These are phyloP conservation scores for Drosophila guanche DNA, from an alignment of 1,140 invertebrate species.

Conservation along the genomic window DNA sequence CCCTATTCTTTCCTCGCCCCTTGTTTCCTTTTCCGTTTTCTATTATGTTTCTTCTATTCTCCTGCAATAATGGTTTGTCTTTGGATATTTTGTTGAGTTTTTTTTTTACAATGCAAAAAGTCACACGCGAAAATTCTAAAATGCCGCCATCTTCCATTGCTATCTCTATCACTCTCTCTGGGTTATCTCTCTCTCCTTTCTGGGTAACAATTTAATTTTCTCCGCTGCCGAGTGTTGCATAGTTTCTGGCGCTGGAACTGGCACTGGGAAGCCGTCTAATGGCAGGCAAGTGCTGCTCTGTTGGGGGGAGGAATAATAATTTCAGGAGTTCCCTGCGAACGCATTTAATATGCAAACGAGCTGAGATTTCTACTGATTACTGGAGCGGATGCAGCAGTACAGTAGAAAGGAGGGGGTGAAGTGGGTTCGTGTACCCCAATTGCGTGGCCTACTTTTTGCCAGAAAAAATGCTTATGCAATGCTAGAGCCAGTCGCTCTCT, in stretches of 20 bases:
- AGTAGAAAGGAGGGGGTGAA: background rate
- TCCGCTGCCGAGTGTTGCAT: constrained; percentile 11
- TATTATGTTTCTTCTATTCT: constrained; percentile 22
- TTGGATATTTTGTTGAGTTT: constrained; percentile 5
- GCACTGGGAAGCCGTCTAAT: constrained; percentile 25
- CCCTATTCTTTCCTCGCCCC: constrained; percentile 3
- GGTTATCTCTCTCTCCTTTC: constrained; percentile 3
- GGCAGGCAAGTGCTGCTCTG: constrained; percentile 22
- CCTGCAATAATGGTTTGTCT: constrained; percentile 8
- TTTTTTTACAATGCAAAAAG: constrained; percentile 33
- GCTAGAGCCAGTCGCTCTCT: background rate
- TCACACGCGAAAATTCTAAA: constrained; percentile 46
- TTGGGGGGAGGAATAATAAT: constrained; percentile 31
- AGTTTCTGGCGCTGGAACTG: constrained; percentile 16
- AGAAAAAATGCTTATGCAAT: constrained; percentile 29
- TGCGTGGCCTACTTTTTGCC: constrained; percentile 28
- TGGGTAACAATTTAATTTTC: constrained; percentile 49
- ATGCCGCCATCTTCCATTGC: constrained; percentile 9
- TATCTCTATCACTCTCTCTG: constrained; percentile 3
- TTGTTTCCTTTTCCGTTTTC: constrained; percentile 37
- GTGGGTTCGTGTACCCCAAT: constrained; percentile 8
- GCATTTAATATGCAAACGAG: constrained; percentile 51
- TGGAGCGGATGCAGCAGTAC: constrained; percentile 18
- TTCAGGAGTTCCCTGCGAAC: constrained; percentile 8
- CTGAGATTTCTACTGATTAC: constrained; percentile 39